Evolutionary conservation across 2,113 vertebrate genomes (phyloP).

Genomic region (Arenaria interpres): DNA sequence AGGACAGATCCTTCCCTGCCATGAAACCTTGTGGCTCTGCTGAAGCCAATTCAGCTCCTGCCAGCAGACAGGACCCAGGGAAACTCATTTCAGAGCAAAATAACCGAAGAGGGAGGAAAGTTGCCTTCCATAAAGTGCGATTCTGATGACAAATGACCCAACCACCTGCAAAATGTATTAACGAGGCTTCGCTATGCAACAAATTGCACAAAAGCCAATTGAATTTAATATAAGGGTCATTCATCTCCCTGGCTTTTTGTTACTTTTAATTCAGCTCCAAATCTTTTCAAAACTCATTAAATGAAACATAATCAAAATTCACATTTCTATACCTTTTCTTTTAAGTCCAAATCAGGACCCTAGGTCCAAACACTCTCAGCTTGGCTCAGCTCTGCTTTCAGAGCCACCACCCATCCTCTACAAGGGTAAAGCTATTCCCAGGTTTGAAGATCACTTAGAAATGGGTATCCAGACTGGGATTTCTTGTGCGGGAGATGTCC

Average conservation of each 20-base stretch:
- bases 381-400: neutral
- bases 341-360: neutral
- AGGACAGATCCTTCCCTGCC: neutral
- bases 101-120: constrained; percentile 41
- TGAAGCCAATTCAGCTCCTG: neutral
- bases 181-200: constrained; percentile 69
- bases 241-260: constrained; percentile 67
- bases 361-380: neutral
- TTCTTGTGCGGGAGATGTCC: neutral
- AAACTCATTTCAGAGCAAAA: constrained; percentile 66
- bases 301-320: constrained; percentile 71
- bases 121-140: constrained; percentile 36
- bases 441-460: neutral
- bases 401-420: neutral
- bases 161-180: constrained; percentile 69
- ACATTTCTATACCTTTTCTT: constrained; percentile 40
- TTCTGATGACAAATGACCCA: constrained; percentile 69
- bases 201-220: constrained; percentile 71
- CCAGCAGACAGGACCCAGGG: neutral
- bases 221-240: constrained; percentile 71
- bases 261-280: constrained; percentile 69
- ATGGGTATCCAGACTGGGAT: neutral
- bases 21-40: neutral
- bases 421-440: neutral
- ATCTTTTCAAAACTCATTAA: constrained; percentile 76